These are phyloP conservation scores for Sarcophaga carnaria DNA, from an alignment of 2,888 invertebrate genomes.

Conservation along the genomic window DNA sequence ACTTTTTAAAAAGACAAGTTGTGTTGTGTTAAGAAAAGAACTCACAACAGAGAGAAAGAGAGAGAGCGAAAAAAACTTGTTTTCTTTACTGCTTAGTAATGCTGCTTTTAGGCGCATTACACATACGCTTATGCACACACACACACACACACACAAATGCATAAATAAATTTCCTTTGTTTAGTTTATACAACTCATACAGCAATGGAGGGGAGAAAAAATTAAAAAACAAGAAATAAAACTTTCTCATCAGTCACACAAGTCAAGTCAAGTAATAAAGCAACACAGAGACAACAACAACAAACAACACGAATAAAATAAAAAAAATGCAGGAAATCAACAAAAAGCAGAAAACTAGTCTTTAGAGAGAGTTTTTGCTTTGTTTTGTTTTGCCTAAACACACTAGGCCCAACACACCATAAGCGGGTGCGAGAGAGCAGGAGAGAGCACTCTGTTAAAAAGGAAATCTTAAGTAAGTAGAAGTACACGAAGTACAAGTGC, in stretches of 20 bases:
- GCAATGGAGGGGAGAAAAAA: background rate
- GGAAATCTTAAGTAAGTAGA: conserved; percentile 48
- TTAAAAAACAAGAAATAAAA: conserved; percentile 27
- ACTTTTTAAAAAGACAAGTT: background rate
- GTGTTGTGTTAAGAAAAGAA: background rate
- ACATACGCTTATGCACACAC: conserved; percentile 8
- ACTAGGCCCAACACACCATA: background rate
- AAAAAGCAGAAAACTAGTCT: background rate
- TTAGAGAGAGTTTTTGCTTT: background rate
- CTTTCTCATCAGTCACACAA: conserved; percentile 58
- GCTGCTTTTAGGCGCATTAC: conserved; percentile 37
- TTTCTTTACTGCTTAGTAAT: conserved; percentile 3
- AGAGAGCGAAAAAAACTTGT: conserved; percentile 14
- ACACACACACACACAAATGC: conserved; percentile 8
- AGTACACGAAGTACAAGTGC: conserved; percentile 6
- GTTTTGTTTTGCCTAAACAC: background rate
- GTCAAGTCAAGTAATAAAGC: conserved; percentile 48
- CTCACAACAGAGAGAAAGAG: background rate
- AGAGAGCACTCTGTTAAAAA: background rate
- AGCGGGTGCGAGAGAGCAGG: background rate
- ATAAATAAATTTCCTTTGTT: conserved; percentile 1
- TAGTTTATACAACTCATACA: background rate
- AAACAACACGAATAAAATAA: background rate
- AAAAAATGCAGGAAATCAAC: conserved; percentile 10
- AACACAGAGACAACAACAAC: conserved; percentile 14